Evolutionary conservation across 2,113 vertebrate genomes (phyloP).

Genomic region (Chaetura pelagica): DNA sequence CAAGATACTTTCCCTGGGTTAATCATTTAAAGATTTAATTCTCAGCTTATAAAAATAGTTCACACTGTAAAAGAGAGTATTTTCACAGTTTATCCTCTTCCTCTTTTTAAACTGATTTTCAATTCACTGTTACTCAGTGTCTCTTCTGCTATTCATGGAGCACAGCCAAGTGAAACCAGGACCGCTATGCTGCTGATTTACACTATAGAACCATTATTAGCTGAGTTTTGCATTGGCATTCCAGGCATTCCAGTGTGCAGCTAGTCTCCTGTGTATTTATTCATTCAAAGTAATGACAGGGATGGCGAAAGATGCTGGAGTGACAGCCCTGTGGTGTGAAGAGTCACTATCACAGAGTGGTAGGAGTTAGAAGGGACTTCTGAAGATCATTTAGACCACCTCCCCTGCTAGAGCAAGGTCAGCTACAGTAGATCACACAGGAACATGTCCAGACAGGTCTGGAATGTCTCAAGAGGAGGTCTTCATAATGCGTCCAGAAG

Average conservation of each 20-base stretch:
- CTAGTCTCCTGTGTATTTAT: constrained; percentile 48
- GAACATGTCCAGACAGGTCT: too few relatives aligned
- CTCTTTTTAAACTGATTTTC: constrained; percentile 66
- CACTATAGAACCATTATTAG: constrained; percentile 67
- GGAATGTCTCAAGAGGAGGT: too few relatives aligned
- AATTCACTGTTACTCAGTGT: constrained; percentile 64
- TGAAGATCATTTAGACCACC: too few relatives aligned
- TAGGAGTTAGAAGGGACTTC: too few relatives aligned
- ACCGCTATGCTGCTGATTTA: constrained; percentile 49
- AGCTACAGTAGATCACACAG: too few relatives aligned
- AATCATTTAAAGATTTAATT: constrained; percentile 62
- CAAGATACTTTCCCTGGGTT: background rate
- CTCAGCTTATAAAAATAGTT: constrained; percentile 63
- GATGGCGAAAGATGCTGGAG: background rate
- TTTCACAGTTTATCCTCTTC: constrained; percentile 67
- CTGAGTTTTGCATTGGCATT: constrained; percentile 53
- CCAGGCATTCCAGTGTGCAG: constrained; percentile 48
- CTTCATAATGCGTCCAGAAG: too few relatives aligned
- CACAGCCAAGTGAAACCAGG: constrained; percentile 63
- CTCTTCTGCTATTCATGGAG: constrained; percentile 66
- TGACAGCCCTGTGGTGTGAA: background rate
- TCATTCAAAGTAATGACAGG: constrained; percentile 53
- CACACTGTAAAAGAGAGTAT: constrained; percentile 29
- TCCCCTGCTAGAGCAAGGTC: too few relatives aligned
- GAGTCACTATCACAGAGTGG: background rate